Evolutionary conservation across 2,888 invertebrate species (phyloP), one percentile per base, ranked within the genome.

Genomic region (Tetragonisca angustula): DNA sequence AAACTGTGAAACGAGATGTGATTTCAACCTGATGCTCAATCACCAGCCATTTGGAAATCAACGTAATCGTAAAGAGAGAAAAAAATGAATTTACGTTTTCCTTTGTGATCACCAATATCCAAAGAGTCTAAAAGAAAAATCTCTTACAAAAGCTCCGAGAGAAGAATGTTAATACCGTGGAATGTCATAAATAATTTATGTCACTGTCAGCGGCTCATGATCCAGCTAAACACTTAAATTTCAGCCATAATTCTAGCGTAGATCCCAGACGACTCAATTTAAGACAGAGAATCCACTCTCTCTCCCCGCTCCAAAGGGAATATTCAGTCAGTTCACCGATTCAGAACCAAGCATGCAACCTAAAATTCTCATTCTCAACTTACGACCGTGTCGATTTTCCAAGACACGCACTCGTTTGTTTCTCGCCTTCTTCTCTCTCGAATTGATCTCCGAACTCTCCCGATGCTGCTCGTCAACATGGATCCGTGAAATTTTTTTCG

Each of bases 361-460:
- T 67, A 73, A 65, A 74, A 83, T 81, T 62, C 77, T 77, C 74
- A 21, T 83, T 77, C 43, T 43, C 74, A 67, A 81, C 77, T 81
- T 81, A 61, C 54, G 50, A 62, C 49, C 82, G 59, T 65, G 69
- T 76, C 74, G 67, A 81, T 75, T 75, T 62, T 75, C 71, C 19
- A 43, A 74, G 71, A 49, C 81, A 62, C 77, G 19, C 78, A 65
- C 43, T 43, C 77, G 27, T 84, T 84, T 75, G 75, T 82, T 75
- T 78, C 32, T 32, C 32, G 27, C 52, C 68, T 24, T 50, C 65
- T 36, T 61, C 54, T 5, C 68, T 56, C 24, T 67, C 52, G 67
- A 62, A 78, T 82, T 71, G 77, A 82, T 78, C 72, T 78, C 68
- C 32, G 78, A 84, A 82, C 71, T 84, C 81, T 36, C 70, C 56